These are phyloP conservation scores for Hemicordylus capensis DNA, from an alignment of 2,113 vertebrate genomes.

Conservation along the genomic window DNA sequence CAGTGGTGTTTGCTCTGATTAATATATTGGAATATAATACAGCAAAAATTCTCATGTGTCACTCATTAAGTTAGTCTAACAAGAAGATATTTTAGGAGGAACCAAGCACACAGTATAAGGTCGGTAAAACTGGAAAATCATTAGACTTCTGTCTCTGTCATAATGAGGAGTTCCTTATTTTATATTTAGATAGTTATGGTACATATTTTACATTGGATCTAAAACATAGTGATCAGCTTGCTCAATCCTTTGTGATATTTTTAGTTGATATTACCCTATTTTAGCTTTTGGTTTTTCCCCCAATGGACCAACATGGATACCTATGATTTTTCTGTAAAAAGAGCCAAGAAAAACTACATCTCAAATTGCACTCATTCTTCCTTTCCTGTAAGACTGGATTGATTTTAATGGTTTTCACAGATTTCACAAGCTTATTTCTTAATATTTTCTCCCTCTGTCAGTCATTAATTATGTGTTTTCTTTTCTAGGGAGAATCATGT, in stretches of 20 bases:
- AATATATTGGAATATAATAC: background rate
- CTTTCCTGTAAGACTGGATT: background rate
- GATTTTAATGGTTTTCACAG: background rate
- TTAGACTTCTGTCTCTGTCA: background rate
- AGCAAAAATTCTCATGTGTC: background rate
- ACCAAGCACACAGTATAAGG: background rate
- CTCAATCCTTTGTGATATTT: no score
- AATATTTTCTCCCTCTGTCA: constrained; percentile 1
- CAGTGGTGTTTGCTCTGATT: background rate
- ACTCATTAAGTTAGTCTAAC: background rate
- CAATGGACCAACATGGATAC: no score
- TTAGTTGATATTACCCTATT: no score
- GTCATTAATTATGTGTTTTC: constrained; percentile 18
- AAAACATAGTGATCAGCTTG: background rate
- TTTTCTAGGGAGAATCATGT: constrained; percentile 88
- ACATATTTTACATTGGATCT: background rate
- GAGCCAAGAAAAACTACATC: background rate
- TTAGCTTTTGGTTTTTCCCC: no score
- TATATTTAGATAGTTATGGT: background rate
- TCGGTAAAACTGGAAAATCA: background rate
- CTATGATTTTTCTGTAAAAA: no score
- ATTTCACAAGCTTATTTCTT: background rate
- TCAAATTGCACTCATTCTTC: background rate
- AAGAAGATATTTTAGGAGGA: background rate
- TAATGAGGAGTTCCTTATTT: background rate